phyloP scores from a whole-genome alignment of 2,797 vertebrate species.

The Pagetopsis macropterus region DNA sequence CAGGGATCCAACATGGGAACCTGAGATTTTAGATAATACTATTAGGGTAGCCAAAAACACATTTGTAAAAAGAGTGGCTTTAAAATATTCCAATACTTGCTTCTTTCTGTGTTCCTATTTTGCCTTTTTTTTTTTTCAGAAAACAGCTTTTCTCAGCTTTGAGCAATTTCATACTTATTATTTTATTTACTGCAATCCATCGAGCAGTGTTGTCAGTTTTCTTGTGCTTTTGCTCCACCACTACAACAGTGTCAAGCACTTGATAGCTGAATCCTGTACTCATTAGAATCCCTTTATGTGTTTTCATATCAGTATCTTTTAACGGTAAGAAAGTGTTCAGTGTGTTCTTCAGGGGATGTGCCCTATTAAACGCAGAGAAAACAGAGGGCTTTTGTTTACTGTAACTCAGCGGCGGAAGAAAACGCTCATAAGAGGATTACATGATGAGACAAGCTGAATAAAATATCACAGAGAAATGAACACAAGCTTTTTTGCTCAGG shows the following conservation, averaged over 20 bases:
- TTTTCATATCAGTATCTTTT: slow-evolving; percentile 33
- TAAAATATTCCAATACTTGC: neutral
- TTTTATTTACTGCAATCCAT: slow-evolving; percentile 22
- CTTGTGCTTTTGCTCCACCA: slow-evolving; percentile 6
- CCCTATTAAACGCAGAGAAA: slow-evolving; percentile 47
- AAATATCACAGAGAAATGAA: slow-evolving; percentile 48
- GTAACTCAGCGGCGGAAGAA: slow-evolving; percentile 27
- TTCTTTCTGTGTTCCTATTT: slow-evolving; percentile 10
- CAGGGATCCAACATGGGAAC: slow-evolving; percentile 3
- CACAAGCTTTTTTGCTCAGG: slow-evolving; percentile 24
- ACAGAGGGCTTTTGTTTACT: slow-evolving; percentile 45
- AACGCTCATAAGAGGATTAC: slow-evolving; percentile 64
- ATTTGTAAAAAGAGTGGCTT: neutral
- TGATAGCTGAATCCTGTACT: slow-evolving; percentile 31
- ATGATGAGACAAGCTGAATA: slow-evolving; percentile 50
- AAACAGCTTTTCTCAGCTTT: neutral
- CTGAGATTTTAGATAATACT: neutral
- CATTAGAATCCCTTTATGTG: slow-evolving; percentile 23
- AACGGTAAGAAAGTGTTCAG: slow-evolving; percentile 19
- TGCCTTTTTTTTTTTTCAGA: slow-evolving; percentile 1
- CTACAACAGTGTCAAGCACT: slow-evolving; percentile 34
- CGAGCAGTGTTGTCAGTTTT: slow-evolving; percentile 10
- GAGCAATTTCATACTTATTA: slow-evolving; percentile 3
- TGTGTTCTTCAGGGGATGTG: slow-evolving; percentile 37
- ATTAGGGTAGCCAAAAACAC: neutral